A percentile compares a stretch with the other conserved stretches of the same genome.
Evolutionary conservation across 2,888 invertebrate species (phyloP).

Genomic region (Hoplodrina blanda): DNA sequence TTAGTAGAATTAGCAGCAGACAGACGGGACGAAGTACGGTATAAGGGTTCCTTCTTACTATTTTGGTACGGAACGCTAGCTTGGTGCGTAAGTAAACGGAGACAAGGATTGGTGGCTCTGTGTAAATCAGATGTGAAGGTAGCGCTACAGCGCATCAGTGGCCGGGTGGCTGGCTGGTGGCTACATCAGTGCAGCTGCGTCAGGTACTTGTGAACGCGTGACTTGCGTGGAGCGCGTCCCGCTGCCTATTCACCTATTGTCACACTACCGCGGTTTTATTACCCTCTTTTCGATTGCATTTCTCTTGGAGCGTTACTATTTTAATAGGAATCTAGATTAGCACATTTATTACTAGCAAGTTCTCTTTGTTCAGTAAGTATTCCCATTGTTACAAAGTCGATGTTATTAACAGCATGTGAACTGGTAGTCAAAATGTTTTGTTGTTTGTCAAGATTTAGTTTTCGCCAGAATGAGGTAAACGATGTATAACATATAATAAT

Average conservation of each 20-base stretch:
- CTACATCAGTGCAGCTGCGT: too few relatives aligned
- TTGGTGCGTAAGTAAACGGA: too few relatives aligned
- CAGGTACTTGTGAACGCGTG: too few relatives aligned
- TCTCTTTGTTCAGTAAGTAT: slow-evolving; percentile 27
- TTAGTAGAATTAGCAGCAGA: too few relatives aligned
- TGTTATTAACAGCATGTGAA: slow-evolving; percentile 42
- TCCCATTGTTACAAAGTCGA: slow-evolving; percentile 42
- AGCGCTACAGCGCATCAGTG: too few relatives aligned
- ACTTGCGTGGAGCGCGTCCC: slow-evolving; percentile 1
- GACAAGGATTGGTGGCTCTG: too few relatives aligned
- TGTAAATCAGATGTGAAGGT: too few relatives aligned
- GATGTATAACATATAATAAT: background rate
- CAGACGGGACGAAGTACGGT: too few relatives aligned
- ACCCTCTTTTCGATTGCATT: slow-evolving; percentile 57
- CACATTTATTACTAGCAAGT: slow-evolving; percentile 32
- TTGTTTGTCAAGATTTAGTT: slow-evolving; percentile 67
- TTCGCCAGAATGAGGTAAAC: slow-evolving; percentile 62
- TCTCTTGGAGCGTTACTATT: slow-evolving; percentile 60
- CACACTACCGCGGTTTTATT: slow-evolving; percentile 57
- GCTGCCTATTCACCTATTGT: slow-evolving; percentile 42
- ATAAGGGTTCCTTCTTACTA: too few relatives aligned
- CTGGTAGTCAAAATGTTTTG: slow-evolving; percentile 64
- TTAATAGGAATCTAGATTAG: slow-evolving; percentile 62
- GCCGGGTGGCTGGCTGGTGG: too few relatives aligned
- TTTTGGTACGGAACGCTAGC: too few relatives aligned